Conservation (phyloP, 2,888 invertebrate species). For the Aelia acuminata region DNA sequence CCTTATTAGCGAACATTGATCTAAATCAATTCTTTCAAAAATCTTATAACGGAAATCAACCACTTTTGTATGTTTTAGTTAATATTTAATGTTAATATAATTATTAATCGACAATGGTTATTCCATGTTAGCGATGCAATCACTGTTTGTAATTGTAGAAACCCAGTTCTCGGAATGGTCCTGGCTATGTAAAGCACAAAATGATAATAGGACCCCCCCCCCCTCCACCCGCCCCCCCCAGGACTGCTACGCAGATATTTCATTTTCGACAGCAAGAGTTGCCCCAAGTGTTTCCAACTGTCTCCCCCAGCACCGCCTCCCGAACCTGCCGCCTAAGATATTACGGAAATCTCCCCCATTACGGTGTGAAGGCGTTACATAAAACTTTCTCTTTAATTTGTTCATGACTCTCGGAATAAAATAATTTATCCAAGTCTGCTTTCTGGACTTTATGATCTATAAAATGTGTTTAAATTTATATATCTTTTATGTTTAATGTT, state of each 20-base stretch:
- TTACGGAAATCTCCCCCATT: slow-evolving; percentile 18
- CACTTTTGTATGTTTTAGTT: too few relatives aligned
- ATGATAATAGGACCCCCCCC: background rate
- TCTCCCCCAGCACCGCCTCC: background rate
- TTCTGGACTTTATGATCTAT: background rate
- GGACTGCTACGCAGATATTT: background rate
- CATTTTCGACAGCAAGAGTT: background rate
- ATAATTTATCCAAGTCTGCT: background rate
- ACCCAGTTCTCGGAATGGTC: background rate
- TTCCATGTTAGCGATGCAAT: too few relatives aligned
- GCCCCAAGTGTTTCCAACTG: background rate
- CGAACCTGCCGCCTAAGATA: background rate
- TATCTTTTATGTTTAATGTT: too few relatives aligned
- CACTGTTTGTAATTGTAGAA: background rate
- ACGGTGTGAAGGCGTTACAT: background rate
- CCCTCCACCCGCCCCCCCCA: background rate
- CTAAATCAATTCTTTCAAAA: too few relatives aligned
- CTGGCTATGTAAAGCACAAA: background rate
- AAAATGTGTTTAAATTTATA: background rate
- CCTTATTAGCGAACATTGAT: too few relatives aligned
- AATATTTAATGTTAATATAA: too few relatives aligned
- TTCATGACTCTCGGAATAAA: background rate
- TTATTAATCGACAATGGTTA: too few relatives aligned
- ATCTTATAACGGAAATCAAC: too few relatives aligned
- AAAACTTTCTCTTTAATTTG: slow-evolving; percentile 12